Percentiles rank a stretch among this genome's conserved stretches.
These are phyloP conservation scores for Ameiurus melas DNA, from an alignment of 2,113 vertebrate genomes.

Conservation along the genomic window DNA sequence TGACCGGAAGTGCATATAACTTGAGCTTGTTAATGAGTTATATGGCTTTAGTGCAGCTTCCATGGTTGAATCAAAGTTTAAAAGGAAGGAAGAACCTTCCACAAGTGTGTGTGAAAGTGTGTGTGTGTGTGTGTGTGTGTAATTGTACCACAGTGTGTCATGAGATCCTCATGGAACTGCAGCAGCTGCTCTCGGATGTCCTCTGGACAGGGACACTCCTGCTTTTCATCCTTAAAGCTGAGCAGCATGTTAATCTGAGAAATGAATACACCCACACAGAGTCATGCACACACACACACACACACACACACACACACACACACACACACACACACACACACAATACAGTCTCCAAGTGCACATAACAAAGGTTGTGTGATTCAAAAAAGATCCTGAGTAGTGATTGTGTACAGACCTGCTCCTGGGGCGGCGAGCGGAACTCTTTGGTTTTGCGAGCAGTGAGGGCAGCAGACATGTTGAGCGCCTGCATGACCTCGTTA, in stretches of 20 bases:
- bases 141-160: conserved; percentile 89
- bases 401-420: conserved; percentile 77
- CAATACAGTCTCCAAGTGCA: not conserved
- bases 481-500: conserved; percentile 96
- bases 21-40: not conserved
- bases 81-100: not conserved
- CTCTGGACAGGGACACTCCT: conserved; percentile 90
- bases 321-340: not conserved
- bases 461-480: conserved; percentile 96
- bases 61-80: not conserved
- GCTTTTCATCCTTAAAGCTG: conserved; percentile 94
- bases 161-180: conserved; percentile 93
- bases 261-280: not conserved
- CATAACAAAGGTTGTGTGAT: not conserved
- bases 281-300: not conserved
- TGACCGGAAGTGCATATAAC: no score
- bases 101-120: not conserved
- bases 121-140: conserved; percentile 12
- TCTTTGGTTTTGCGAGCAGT: conserved; percentile 96
- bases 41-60: not conserved
- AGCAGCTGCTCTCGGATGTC: conserved; percentile 87
- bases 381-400: not conserved
- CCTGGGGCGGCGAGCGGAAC: conserved; percentile 93
- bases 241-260: conserved; percentile 94
- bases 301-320: not conserved